Percentiles rank a stretch among this genome's conserved stretches.
These are phyloP conservation scores for Enteromius unitaeniatus DNA, from an alignment of 2,797 vertebrate genomes.

Conservation along the genomic window DNA sequence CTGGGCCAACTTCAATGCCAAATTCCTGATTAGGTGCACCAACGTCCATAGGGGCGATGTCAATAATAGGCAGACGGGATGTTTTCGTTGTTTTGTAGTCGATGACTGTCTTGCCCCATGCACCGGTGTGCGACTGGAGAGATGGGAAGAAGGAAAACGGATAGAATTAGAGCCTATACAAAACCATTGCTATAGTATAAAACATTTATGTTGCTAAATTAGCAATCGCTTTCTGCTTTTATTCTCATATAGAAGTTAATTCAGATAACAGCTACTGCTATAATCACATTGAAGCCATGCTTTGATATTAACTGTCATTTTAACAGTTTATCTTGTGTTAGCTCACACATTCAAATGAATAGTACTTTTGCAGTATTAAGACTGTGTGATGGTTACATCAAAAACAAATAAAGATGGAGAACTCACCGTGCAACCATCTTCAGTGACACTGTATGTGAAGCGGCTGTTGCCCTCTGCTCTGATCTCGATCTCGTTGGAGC, in stretches of 20 bases:
- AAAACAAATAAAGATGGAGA: not conserved
- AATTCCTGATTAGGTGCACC: constrained; percentile 98
- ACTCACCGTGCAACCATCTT: constrained; percentile 88
- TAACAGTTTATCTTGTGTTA: not conserved
- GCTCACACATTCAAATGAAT: not conserved
- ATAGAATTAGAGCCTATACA: constrained; percentile 31
- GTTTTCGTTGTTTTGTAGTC: constrained; percentile 98
- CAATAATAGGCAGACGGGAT: constrained; percentile 97
- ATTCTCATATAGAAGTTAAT: not conserved
- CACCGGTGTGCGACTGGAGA: constrained; percentile 97
- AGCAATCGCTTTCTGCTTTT: not conserved
- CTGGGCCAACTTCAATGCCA: constrained; percentile 91
- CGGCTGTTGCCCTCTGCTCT: constrained; percentile 90
- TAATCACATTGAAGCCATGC: not conserved
- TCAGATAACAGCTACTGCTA: not conserved
- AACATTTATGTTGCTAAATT: not conserved
- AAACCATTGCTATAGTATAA: not conserved
- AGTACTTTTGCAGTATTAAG: not conserved
- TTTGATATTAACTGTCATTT: not conserved
- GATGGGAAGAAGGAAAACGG: constrained; percentile 57
- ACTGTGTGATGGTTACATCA: not conserved
- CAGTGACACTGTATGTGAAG: constrained; percentile 85
- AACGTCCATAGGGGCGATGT: constrained; percentile 99
- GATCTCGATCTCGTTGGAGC: constrained; percentile 90
- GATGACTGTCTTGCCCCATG: constrained; percentile 98